Conservation (phyloP, 2,888 invertebrate species). For the Phaedon cochleariae region DNA sequence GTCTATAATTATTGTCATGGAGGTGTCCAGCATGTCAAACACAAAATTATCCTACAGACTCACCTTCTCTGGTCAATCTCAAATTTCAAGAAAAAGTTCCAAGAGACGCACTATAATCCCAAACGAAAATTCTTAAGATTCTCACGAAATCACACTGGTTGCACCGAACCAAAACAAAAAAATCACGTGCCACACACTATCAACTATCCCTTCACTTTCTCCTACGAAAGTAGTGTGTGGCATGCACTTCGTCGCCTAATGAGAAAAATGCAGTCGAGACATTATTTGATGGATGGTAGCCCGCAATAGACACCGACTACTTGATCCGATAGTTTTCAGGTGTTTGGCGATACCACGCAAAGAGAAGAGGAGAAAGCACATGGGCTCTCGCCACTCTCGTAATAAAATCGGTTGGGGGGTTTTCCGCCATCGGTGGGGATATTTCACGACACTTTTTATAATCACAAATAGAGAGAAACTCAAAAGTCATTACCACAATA, state of each 20-base stretch:
- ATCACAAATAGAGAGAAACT: too few species aligned
- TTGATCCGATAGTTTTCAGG: slow-evolving; percentile 18
- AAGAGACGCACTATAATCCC: too few species aligned
- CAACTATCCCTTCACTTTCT: slow-evolving; percentile 12
- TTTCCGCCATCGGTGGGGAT: slow-evolving; percentile 21
- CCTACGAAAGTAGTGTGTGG: neutral
- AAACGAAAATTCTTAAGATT: too few species aligned
- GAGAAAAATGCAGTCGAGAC: slow-evolving; percentile 10
- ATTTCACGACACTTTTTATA: too few species aligned
- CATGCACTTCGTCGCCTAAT: neutral
- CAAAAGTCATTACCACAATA: too few species aligned
- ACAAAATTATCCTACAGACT: too few species aligned
- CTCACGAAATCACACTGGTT: neutral
- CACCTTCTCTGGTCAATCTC: too few species aligned
- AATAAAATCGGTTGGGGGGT: slow-evolving; percentile 24
- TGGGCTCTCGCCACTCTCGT: slow-evolving; percentile 20
- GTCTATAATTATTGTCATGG: too few species aligned
- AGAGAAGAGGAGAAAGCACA: slow-evolving; percentile 35
- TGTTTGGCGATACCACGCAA: slow-evolving; percentile 23
- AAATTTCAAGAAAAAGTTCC: too few species aligned
- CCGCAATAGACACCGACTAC: slow-evolving; percentile 21
- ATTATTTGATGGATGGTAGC: slow-evolving; percentile 21
- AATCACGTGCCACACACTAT: neutral
- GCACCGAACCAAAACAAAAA: neutral
- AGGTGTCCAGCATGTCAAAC: too few species aligned